Evolutionary conservation across 1,140 invertebrate genomes (phyloP).

Genomic region (Aporrectodea caliginosa): DNA sequence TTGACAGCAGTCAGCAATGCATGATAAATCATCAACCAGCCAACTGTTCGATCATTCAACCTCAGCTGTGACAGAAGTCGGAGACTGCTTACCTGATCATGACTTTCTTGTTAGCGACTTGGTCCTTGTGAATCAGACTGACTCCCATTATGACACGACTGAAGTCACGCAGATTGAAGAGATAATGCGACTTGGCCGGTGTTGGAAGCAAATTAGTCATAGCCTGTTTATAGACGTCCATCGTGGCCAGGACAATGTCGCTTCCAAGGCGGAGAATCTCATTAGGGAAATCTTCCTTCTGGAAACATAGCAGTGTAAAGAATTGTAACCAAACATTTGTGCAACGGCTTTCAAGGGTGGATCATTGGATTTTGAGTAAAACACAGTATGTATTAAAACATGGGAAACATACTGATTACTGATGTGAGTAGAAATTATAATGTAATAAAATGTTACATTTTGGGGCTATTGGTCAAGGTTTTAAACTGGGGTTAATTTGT

Average conservation of each 20-base stretch:
- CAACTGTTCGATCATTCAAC: no score
- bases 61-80: no score
- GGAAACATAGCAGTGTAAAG: neutral
- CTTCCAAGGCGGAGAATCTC: neutral
- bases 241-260: conserved; percentile 16
- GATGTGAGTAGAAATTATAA: neutral
- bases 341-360: no score
- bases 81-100: conserved; percentile 27
- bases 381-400: neutral
- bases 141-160: conserved; percentile 54
- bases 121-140: conserved; percentile 69
- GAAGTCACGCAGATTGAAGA: conserved; percentile 56
- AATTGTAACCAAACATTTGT: neutral
- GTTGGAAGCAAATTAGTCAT: conserved; percentile 52
- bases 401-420: neutral
- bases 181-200: conserved; percentile 55
- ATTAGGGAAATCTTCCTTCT: neutral
- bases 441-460: neutral
- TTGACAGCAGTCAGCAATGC: no score
- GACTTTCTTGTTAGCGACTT: conserved; percentile 60
- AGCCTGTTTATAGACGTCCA: conserved; percentile 54
- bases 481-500: no score
- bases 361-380: neutral
- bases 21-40: no score
- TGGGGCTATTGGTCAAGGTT: no score